These are phyloP conservation scores for Pelusios castaneus DNA, from an alignment of 2,113 vertebrate species.

Conservation along the genomic window DNA sequence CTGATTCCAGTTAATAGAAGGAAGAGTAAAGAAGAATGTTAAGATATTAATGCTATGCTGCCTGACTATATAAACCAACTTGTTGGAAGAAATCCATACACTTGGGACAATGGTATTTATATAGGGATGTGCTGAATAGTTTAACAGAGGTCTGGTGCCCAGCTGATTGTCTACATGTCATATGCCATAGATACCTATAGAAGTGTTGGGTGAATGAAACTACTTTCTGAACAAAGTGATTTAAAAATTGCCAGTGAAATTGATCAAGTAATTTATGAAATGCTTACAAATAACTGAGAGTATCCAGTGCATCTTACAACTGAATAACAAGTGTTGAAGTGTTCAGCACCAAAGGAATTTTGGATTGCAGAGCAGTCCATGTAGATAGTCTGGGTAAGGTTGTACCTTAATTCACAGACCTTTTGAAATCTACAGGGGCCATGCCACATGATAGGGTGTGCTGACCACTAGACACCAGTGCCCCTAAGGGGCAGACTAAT, in stretches of 20 bases:
- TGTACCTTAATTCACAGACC: background rate
- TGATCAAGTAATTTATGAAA: background rate
- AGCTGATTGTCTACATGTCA: background rate
- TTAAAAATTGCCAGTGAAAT: background rate
- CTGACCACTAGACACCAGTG: background rate
- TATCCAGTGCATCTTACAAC: background rate
- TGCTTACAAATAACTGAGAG: background rate
- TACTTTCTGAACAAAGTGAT: background rate
- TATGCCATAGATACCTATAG: background rate
- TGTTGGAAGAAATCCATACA: background rate
- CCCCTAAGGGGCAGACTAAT: background rate
- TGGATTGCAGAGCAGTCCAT: background rate
- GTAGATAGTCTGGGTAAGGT: background rate
- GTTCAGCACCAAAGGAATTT: background rate
- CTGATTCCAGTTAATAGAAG: background rate
- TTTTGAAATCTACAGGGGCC: background rate
- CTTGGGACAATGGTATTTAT: too few relatives aligned
- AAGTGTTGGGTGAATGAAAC: background rate
- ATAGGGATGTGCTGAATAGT: background rate
- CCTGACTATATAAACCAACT: background rate
- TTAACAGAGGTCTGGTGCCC: background rate
- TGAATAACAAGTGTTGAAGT: background rate
- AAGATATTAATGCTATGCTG: background rate
- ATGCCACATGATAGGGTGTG: background rate
- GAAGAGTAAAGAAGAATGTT: background rate